A percentile compares a stretch with the other conserved stretches of the same genome.
Evolutionary conservation across 2,113 vertebrate species (phyloP).

Genomic region (Azemiops feae): DNA sequence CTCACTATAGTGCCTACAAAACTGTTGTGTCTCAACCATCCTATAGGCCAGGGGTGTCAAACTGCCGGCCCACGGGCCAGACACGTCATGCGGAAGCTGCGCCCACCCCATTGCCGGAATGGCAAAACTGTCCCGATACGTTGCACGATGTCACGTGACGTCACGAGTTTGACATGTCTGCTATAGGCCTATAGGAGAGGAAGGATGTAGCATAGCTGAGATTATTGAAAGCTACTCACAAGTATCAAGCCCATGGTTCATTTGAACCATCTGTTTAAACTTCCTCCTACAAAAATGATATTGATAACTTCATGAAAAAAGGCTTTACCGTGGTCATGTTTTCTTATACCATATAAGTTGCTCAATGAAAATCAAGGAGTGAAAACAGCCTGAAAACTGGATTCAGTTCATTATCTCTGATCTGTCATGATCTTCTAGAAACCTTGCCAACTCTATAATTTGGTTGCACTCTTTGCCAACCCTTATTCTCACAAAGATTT

Average conservation of each 20-base stretch:
- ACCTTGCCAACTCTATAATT: background rate
- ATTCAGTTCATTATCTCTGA: background rate
- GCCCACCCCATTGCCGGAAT: no score
- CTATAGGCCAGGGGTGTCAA: no score
- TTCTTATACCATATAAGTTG: background rate
- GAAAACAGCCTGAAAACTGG: background rate
- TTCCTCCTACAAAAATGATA: background rate
- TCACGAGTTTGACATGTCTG: no score
- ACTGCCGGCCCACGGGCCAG: no score
- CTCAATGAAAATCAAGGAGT: background rate
- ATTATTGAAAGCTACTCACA: background rate
- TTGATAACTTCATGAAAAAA: background rate
- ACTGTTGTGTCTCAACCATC: background rate
- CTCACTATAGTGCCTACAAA: background rate
- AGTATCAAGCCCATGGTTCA: background rate
- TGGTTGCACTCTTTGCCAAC: background rate
- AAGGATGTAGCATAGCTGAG: background rate
- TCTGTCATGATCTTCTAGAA: background rate
- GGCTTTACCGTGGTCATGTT: background rate
- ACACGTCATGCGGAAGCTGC: accelerated
- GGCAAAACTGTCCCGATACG: no score
- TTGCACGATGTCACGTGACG: no score
- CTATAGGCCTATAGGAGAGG: background rate
- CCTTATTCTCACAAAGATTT: background rate
- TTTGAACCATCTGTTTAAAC: background rate